phyloP scores from a whole-genome alignment of 2,113 vertebrate genomes.

The Toxostoma redivivum region DNA sequence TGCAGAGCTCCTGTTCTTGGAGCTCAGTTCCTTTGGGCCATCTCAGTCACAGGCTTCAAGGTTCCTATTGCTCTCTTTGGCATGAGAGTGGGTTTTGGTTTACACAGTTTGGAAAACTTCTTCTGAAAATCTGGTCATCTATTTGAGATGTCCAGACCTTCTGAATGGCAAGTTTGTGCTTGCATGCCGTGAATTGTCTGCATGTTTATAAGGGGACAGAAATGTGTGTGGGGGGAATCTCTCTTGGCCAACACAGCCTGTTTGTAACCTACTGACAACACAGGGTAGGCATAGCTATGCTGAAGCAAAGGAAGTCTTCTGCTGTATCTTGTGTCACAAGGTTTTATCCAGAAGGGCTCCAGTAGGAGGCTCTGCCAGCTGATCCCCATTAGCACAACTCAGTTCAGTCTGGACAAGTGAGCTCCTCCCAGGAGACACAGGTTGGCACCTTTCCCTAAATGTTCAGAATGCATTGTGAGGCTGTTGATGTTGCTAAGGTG shows the following conservation, averaged over 20 bases:
- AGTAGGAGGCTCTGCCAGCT: not conserved
- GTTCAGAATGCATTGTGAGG: not conserved
- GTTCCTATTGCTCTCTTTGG: not conserved
- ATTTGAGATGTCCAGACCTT: not conserved
- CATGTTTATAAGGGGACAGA: not conserved
- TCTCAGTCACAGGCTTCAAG: not conserved
- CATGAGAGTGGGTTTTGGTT: not conserved
- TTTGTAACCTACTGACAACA: not conserved
- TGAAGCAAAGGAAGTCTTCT: not conserved
- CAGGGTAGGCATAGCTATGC: not conserved
- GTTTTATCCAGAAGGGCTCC: not conserved
- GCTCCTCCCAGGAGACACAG: fast-evolving
- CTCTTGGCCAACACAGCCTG: not conserved
- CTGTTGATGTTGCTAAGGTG: not conserved
- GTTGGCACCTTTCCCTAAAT: not conserved
- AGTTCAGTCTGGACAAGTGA: not conserved
- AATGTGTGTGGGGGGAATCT: not conserved
- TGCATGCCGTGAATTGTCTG: not conserved
- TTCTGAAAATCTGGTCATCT: not conserved
- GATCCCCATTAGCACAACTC: not conserved
- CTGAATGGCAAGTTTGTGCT: not conserved
- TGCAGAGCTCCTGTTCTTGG: not conserved
- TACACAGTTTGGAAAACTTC: not conserved
- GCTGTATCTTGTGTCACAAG: not conserved
- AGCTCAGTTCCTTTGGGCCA: not conserved